Percentiles rank a stretch among this genome's conserved stretches.
Conservation (phyloP, 2,113 vertebrate genomes). For the Salvelinus namaycush region DNA sequence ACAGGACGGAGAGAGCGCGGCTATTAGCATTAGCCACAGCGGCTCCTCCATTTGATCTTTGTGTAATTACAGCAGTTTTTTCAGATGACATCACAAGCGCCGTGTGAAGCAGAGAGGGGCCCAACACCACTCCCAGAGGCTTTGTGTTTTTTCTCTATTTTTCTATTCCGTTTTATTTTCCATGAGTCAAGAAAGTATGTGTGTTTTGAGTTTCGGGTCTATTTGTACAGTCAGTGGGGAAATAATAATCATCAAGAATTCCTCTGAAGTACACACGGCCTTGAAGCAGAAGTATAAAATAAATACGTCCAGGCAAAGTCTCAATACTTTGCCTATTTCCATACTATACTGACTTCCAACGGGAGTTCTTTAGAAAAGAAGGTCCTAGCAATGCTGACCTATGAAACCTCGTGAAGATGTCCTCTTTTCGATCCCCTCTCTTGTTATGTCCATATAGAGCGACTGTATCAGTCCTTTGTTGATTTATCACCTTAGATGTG, state of each 20-base stretch:
- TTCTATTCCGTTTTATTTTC: neutral
- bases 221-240: neutral
- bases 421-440: neutral
- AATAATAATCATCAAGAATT: neutral
- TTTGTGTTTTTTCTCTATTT: neutral
- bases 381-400: neutral
- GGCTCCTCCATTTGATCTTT: constrained; percentile 71
- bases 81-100: constrained; percentile 64
- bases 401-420: neutral
- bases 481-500: constrained; percentile 54
- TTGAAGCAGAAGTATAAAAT: neutral
- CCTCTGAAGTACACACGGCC: neutral
- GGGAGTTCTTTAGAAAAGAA: neutral
- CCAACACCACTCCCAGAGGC: constrained; percentile 37
- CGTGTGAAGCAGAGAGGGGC: constrained; percentile 63
- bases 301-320: neutral
- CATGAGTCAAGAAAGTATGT: neutral
- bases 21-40: constrained; percentile 65
- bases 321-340: neutral
- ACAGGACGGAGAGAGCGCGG: constrained; percentile 30
- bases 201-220: neutral
- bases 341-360: neutral
- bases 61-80: constrained; percentile 66
- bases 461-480: constrained; percentile 22
- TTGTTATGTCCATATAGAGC: constrained; percentile 2